These are phyloP conservation scores for Eupeodes luniger DNA, from an alignment of 2,888 invertebrate species.

Conservation along the genomic window DNA sequence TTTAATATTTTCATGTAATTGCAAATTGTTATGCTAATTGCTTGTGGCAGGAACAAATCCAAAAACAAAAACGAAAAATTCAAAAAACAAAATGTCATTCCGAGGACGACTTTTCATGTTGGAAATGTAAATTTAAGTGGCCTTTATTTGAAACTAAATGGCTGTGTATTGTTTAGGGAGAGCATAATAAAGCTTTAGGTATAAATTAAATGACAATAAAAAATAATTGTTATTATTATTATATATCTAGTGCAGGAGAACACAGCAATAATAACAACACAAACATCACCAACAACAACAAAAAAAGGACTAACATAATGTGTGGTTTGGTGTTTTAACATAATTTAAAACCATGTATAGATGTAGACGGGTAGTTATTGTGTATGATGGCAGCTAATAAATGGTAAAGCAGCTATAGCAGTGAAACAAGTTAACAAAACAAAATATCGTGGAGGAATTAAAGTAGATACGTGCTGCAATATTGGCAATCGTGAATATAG, in stretches of 20 bases:
- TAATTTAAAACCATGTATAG: background rate
- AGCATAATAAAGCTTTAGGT: constrained; percentile 21
- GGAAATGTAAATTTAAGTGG: constrained; percentile 52
- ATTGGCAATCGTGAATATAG: background rate
- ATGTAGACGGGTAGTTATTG: background rate
- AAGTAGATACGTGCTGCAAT: constrained; percentile 10
- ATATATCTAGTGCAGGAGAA: background rate
- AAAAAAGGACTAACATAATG: background rate
- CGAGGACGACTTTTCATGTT: constrained; percentile 3
- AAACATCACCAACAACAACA: background rate
- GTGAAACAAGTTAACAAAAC: constrained; percentile 17
- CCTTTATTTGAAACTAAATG: constrained; percentile 48
- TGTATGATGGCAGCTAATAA: constrained; percentile 2
- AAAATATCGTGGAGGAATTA: constrained; percentile 11
- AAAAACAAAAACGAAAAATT: constrained; percentile 47
- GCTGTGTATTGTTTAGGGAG: constrained; percentile 39
- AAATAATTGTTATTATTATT: constrained; percentile 49
- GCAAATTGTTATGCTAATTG: constrained; percentile 75
- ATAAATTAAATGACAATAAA: constrained; percentile 50
- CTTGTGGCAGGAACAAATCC: constrained; percentile 59
- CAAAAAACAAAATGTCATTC: constrained; percentile 30
- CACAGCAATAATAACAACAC: background rate
- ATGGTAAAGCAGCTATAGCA: background rate
- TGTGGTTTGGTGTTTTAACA: constrained; percentile 19
- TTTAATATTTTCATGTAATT: constrained; percentile 72